Conservation (phyloP, 2,113 vertebrate species). For the Ctenomys sociabilis region DNA sequence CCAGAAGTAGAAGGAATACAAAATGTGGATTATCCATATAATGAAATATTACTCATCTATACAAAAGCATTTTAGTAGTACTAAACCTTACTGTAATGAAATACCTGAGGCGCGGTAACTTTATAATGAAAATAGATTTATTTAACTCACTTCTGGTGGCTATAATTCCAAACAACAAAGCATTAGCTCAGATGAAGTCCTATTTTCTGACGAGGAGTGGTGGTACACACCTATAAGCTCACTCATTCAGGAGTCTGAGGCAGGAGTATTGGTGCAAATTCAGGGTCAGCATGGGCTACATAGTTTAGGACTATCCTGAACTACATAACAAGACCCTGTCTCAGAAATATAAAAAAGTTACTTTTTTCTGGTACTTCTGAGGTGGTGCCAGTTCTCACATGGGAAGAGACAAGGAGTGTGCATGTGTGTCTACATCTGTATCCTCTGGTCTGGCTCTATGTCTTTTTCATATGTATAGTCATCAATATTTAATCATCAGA, state of each 20-base stretch:
- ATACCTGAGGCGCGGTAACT: neutral
- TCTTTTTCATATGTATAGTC: neutral
- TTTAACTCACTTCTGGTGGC: neutral
- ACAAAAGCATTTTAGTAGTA: neutral
- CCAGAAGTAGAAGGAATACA: neutral
- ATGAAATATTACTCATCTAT: neutral
- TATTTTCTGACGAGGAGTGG: neutral
- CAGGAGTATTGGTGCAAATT: neutral
- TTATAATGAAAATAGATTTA: neutral
- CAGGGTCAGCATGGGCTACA: neutral
- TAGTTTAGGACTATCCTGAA: neutral
- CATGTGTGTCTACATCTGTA: neutral
- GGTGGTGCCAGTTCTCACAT: neutral
- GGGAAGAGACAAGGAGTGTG: neutral
- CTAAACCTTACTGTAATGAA: neutral
- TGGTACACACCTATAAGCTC: neutral
- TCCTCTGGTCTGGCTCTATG: neutral
- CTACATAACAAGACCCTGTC: neutral
- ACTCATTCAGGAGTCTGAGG: neutral
- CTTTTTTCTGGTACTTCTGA: neutral
- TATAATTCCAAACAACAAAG: neutral
- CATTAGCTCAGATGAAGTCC: neutral
- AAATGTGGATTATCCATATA: neutral
- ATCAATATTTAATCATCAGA: neutral
- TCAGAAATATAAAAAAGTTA: neutral